Conservation (phyloP, 2,888 invertebrate species). For the Augochlorella aurata region DNA sequence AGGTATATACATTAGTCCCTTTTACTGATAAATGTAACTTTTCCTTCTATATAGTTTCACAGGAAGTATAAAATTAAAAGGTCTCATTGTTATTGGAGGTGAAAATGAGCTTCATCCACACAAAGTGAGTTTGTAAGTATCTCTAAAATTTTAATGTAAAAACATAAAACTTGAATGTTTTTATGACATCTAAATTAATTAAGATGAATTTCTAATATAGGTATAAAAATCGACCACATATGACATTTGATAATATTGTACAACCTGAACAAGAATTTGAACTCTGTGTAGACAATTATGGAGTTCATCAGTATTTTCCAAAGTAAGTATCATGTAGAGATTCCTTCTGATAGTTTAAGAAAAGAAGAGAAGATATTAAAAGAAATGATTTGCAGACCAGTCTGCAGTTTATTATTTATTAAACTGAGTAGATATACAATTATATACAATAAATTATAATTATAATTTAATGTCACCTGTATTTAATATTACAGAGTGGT, state of each 20-base stretch:
- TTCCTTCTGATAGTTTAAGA: background rate
- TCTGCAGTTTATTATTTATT: background rate
- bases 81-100: constrained; percentile 95
- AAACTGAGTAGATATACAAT: background rate
- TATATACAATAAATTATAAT: no score
- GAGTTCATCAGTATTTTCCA: constrained; percentile 93
- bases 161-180: background rate
- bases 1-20: background rate
- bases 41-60: constrained; percentile 86
- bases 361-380: background rate
- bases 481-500: constrained; percentile 87
- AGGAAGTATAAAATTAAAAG: constrained; percentile 97
- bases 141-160: background rate
- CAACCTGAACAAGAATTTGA: constrained; percentile 95
- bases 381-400: background rate
- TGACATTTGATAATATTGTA: constrained; percentile 96
- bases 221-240: constrained; percentile 95
- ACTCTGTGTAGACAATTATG: constrained; percentile 89
- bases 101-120: constrained; percentile 93
- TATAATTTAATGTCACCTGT: constrained; percentile 18
- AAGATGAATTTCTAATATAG: constrained; percentile 81
- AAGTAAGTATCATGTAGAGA: constrained; percentile 86
- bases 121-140: constrained; percentile 92
- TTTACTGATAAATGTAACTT: constrained; percentile 18
- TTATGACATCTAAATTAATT: background rate